These are phyloP conservation scores for Falcaria lacertinaria DNA, from an alignment of 2,888 invertebrate species.

Conservation along the genomic window DNA sequence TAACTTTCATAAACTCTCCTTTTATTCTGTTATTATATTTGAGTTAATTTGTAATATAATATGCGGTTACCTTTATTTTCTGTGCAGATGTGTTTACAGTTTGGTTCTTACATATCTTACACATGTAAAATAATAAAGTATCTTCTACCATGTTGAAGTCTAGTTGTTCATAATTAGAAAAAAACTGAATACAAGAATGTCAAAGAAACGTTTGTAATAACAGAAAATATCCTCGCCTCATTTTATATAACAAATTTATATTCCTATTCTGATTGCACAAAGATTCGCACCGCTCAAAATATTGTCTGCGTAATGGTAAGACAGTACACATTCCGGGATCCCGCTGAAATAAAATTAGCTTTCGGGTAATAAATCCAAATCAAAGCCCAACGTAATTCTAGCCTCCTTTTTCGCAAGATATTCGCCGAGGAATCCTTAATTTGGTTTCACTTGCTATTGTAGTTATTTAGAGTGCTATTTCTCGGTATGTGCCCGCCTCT, in stretches of 20 bases:
- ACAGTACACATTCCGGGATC: conserved; percentile 45
- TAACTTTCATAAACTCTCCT: too few relatives aligned
- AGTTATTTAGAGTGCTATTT: conserved; percentile 58
- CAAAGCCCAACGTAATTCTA: conserved; percentile 68
- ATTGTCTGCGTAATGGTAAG: conserved; percentile 55
- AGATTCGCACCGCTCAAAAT: conserved; percentile 52
- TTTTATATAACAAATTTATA: conserved; percentile 21
- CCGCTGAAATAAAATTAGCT: conserved; percentile 71
- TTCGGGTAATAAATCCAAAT: conserved; percentile 75
- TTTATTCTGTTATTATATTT: too few relatives aligned
- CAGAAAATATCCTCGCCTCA: background rate
- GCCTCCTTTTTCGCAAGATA: conserved; percentile 69
- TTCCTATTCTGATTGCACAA: conserved; percentile 51
- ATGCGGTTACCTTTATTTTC: too few relatives aligned
- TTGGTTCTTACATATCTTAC: too few relatives aligned
- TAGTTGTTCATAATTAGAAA: too few relatives aligned
- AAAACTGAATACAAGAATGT: too few relatives aligned
- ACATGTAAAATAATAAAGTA: too few relatives aligned
- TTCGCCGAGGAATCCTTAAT: conserved; percentile 70
- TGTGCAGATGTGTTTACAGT: too few relatives aligned
- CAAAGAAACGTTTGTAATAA: too few relatives aligned
- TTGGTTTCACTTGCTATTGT: conserved; percentile 67
- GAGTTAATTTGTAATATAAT: too few relatives aligned
- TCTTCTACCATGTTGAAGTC: too few relatives aligned
- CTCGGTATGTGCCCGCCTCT: conserved; percentile 42